Evolutionary conservation across 2,888 invertebrate species (phyloP), one percentile per base, ranked within the genome.

Genomic region (Euzophera pinguis): DNA sequence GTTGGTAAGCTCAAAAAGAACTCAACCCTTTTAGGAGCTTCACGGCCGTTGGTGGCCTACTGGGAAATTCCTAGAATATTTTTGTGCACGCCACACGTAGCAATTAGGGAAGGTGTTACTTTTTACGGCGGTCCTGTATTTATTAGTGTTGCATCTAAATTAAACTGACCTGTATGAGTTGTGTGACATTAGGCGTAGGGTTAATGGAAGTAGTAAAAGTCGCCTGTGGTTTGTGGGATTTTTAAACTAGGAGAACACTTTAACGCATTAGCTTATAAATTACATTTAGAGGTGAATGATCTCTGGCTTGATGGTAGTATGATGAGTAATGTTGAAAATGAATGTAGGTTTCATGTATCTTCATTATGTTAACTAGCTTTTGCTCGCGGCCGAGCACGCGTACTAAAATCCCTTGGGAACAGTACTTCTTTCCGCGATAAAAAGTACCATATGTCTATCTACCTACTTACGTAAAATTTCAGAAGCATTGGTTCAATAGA

Each of bases 31-130:
- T 45, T 43, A 13, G 29, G 29, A 29, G 38, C 12, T 38, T 14
- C 59, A 53, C 59, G 60, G 49, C 45, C 50, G 13, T 13, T 4
- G 38, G 38, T 38, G 61, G 59, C 54, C 53, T 58, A 55, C 56
- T 56, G 56, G 60, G 54, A 61, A 60, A 63, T 61, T 51, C 58
- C 58, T 53, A 60, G 55, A 59, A 62, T 57, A 56, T 59, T 63
- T 62, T 56, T 57, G 56, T 58, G 60, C 59, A 56, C 60, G 57
- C 63, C 60, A 52, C 57, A 61, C 32, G 50, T 49, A 54, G 53
- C 58, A 62, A 62, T 60, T 57, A 63, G 56, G 39, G 51, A 38
- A 45, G 45, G 45, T 32, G 45, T 45, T 16, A 34, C 12, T 12
- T 45, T 32, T 45, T 45, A 45, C 45, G 45, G 14, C 45, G 32